Evolutionary conservation across 2,797 vertebrate genomes (phyloP).

Genomic region (Octomys mimax): DNA sequence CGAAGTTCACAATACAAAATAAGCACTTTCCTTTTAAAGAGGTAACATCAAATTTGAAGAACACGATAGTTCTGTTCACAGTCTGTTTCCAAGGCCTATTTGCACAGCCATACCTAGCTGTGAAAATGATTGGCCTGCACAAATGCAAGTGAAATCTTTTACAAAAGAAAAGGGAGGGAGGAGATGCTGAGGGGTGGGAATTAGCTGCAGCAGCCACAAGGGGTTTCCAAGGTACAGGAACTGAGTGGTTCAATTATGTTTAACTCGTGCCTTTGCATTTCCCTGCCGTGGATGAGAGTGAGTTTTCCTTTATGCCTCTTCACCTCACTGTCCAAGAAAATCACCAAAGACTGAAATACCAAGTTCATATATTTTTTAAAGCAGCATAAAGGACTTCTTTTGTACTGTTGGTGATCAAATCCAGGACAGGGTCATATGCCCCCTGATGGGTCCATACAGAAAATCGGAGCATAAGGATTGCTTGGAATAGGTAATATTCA

Average conservation of each 20-base stretch:
- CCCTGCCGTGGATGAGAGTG: background rate
- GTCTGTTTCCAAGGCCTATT: background rate
- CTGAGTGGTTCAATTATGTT: background rate
- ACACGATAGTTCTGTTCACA: background rate
- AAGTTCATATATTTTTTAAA: background rate
- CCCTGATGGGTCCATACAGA: background rate
- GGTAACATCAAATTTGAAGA: background rate
- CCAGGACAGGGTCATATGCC: background rate
- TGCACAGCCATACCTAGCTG: background rate
- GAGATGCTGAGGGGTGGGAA: rapidly evolving
- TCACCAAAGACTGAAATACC: background rate
- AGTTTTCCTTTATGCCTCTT: background rate
- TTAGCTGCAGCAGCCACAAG: background rate
- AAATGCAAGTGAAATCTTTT: background rate
- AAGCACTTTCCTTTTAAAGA: background rate
- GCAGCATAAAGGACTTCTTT: background rate
- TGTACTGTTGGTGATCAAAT: background rate
- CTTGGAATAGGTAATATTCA: background rate
- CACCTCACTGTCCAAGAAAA: background rate
- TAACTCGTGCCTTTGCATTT: background rate
- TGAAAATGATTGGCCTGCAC: background rate
- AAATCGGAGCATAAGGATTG: background rate
- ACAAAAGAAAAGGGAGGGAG: background rate
- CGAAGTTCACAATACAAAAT: background rate
- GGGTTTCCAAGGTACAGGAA: background rate